Base-by-base conservation (phyloP, 2,888 invertebrate species). In the Gnatocerus cornutus region DNA sequence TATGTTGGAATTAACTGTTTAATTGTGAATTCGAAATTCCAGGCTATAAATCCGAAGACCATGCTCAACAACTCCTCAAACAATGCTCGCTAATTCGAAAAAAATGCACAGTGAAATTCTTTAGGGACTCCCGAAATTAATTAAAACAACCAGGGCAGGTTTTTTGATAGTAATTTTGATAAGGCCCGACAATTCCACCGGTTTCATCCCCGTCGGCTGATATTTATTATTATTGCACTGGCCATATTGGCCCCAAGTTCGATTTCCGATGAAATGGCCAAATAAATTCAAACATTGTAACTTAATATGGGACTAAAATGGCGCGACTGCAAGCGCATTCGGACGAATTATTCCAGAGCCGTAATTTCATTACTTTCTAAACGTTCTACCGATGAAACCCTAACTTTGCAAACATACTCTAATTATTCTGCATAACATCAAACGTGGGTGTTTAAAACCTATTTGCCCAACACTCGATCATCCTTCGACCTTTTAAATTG, bases 171-270 rank as follows among this genome's bases (percentile, higher is more conserved):
- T 6, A 41, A n/a, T 37, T n/a, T 10, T 41, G 41, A 41, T 71
- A 71, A 71, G 69, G 73, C 73, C 77, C 77, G 79, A 79, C 79
- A 79, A 80, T 80, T 78, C 78, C 77, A 12, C 12, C 41, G 41
- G 41, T 41, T 41, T 74, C 76, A 75, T 73, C 76, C 70, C 75
- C 79, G 80, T 80, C 80, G 79, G 75, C 77, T 74, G 76, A 78
- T 79, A 81, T 81, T 81, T 81, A 81, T 81, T 81, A 80, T 81
- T 79, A 81, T 81, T 80, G 77, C 81, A 41, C 74, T 75, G 75
- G 77, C 79, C 80, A 78, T 80, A 81, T 81, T 81, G 79, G 77
- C 75, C 74, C 68, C 66, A 68, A 76, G 74, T 79, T 81, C 79
- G 79, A 81, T 81, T 78, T 78, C 78, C 79, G 75, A 71, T 70